Conservation (phyloP, 2,113 vertebrate genomes). For the Nematolebias whitei region DNA sequence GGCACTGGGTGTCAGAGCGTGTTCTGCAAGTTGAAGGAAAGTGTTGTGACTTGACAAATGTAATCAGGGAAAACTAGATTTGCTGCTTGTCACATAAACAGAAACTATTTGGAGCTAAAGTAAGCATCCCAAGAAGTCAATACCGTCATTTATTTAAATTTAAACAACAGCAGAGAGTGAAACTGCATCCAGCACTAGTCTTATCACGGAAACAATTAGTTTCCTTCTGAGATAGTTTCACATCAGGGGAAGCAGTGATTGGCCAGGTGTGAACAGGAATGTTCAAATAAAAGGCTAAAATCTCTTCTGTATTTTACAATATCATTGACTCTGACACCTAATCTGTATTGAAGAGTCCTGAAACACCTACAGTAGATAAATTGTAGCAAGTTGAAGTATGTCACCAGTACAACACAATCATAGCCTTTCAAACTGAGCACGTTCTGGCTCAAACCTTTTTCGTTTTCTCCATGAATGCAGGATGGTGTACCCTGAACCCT, state of each 20-base stretch:
- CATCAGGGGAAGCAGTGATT: background rate
- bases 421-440: background rate
- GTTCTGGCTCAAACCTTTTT: background rate
- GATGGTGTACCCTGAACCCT: constrained; percentile 7
- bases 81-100: background rate
- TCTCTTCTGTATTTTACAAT: too few species aligned
- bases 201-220: too few species aligned
- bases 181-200: background rate
- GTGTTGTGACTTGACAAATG: background rate
- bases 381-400: too few species aligned
- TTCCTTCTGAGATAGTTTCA: background rate
- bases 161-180: background rate
- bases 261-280: constrained; percentile 1
- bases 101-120: background rate
- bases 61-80: background rate
- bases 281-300: background rate
- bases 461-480: background rate
- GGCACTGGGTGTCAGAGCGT: constrained; percentile 3
- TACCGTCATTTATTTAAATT: background rate
- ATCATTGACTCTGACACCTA: too few species aligned
- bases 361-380: too few species aligned
- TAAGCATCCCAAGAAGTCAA: background rate
- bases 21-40: constrained; percentile 9
- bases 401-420: background rate
- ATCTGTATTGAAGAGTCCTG: too few species aligned